Base-by-base conservation (phyloP, 2,113 vertebrate genomes). In the Tetraodon nigroviridis region DNA sequence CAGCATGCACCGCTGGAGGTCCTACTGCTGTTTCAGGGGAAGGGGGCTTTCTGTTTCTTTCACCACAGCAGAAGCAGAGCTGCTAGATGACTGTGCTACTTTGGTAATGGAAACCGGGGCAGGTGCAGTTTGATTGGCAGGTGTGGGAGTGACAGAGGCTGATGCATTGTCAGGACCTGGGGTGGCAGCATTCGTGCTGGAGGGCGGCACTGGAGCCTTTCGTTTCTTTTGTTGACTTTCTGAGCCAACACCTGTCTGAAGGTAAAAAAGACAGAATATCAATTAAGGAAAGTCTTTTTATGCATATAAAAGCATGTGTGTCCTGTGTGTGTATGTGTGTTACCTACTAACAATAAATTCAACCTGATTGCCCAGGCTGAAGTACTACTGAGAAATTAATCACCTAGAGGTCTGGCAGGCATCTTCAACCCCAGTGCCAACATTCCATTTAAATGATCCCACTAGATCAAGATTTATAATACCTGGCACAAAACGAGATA, bases 211-310 rank as follows among this genome's bases (percentile, higher is more conserved):
- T 10, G 95, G 96, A 1, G 96, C 96, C 72, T 91, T 93, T 16
- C 94, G 89, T 85, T 97, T 99, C 84, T 93, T 96, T 60, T 92
- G 92, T 81, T 91, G 92, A 63, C 89, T 81, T 66, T 89, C 84
- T 47, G 91, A 93, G 75, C 84, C 82, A 56, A 87, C 83, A 6
- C 81, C 86, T 73, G 89, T 55, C 95, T 98, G n/a, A 2, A n/a
- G 13, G 44, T 16, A 62, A n/a, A 4, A 64, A 77, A 72, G 58
- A 40, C 51, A 69, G 29, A 58, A 75, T 55, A 44, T 74, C 61
- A 74, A 75, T 69, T 73, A 44, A 53, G 24, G 52, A 47, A 40
- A 70, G 58, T n/a, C 49, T 61, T 49, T 47, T 67, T 75, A 44
- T 61, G 65, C 22, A 11, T 53, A 11, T 56, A 48, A 44, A 50